Base-by-base conservation (phyloP, 2,113 vertebrate species). In the Cryptomyrus ogoouensis region DNA sequence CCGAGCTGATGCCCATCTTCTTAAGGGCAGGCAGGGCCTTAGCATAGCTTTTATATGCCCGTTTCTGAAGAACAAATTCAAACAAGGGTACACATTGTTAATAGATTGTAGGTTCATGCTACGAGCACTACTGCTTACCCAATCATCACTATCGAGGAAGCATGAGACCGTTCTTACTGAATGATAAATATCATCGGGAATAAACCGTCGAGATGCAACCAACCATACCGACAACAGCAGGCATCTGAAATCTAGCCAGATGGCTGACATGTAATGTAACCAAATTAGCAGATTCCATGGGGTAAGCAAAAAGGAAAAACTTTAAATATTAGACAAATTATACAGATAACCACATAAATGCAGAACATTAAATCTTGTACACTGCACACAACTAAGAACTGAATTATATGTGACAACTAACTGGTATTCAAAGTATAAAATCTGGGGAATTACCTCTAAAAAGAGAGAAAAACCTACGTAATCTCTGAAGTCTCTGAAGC, bases 31-130 rank as follows among this genome's bases (percentile, higher is more conserved):
- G 98, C 88, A 99, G 93, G 5, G 98, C 98, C 91, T 98, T 97
- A 90, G 98, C 97, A 4, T 99, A 99, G 92, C 97, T 99, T 94
- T 99, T 99, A 94, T 99, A 99, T 0, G 98, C 98, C 91, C 98
- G 97, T 96, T 98, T 99, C 98, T 99, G 96, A 86, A 94, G 94
- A 17, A 85, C 74, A 44, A 88, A 88, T n/a, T 77, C 62, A 66
- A 90, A 89, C 17, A 62, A 50, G 1, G 27, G 87, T 42, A 12
- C 39, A 66, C 52, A 88, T 35, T 27, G 53, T 88, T 24, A 88
- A 42, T 3, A 62, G 6, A 12, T 2, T 1, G 12, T 7, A 77
- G 31, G 10, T 70, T 70, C 27, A 35, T 74, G 31, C 66, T 17
- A 8, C 5, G 15, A 35, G 15, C 8, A 1, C 9, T 12, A 31